Percentiles rank a stretch among this genome's conserved stretches.
Conservation (phyloP, 1,140 invertebrate species). For the Hylyphantes graminicola region DNA sequence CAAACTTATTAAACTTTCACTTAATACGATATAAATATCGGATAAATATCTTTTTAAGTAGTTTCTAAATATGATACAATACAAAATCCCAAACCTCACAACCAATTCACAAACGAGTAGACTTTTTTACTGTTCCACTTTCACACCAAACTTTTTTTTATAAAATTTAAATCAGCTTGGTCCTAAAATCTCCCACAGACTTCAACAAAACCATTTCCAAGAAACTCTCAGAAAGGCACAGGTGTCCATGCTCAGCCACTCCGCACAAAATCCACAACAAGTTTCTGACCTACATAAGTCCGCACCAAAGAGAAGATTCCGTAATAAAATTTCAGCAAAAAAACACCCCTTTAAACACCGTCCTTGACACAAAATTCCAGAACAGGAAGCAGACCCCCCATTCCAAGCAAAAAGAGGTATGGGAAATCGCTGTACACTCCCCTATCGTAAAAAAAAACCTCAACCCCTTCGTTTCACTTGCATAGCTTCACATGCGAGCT, state of each 20-base stretch:
- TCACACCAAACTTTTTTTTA: no score
- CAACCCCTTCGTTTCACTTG: slow-evolving; percentile 31
- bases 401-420: slow-evolving; percentile 25
- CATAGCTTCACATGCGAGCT: slow-evolving; percentile 37
- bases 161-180: no score
- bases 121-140: no score
- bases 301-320: not conserved
- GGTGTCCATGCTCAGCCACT: slow-evolving; percentile 3
- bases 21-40: no score
- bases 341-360: not conserved
- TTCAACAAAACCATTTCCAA: not conserved
- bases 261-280: slow-evolving; percentile 1
- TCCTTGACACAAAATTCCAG: slow-evolving; percentile 28
- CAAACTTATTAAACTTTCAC: no score
- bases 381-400: not conserved
- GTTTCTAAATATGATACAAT: no score
- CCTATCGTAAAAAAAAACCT: not conserved
- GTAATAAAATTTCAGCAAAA: not conserved
- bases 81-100: no score
- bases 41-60: no score
- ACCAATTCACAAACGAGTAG: no score
- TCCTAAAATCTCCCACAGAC: no score
- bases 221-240: not conserved
- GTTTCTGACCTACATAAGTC: slow-evolving; percentile 28
- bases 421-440: not conserved